phyloP scores from a whole-genome alignment of 35 echinoderm and acorn worm genomes.

The Holothuria glaberrima region DNA sequence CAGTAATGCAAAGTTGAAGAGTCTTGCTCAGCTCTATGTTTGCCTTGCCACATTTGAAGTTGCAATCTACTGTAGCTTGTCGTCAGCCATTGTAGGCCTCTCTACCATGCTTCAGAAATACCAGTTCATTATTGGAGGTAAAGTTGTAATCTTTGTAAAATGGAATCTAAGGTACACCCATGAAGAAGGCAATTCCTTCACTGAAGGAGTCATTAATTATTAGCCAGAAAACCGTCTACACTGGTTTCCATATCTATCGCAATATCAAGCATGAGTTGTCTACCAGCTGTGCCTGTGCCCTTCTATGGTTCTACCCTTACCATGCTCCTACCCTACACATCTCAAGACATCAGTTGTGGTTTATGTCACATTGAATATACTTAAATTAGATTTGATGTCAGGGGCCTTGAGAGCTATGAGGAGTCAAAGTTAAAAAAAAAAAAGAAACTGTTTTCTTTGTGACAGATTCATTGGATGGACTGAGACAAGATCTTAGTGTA shows the following conservation, averaged over 20 bases:
- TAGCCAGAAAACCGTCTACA: background rate
- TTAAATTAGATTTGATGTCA: background rate
- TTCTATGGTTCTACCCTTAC: too few relatives aligned
- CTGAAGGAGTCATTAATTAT: background rate
- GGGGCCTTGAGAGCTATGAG: too few relatives aligned
- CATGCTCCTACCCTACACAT: too few relatives aligned
- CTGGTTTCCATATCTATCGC: background rate
- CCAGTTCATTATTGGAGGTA: constrained; percentile 36
- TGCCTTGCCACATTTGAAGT: constrained; percentile 20
- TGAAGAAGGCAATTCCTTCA: background rate
- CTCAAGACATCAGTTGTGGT: background rate
- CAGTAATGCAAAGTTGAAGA: background rate
- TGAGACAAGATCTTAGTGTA: background rate
- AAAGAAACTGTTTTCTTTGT: background rate
- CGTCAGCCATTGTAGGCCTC: background rate
- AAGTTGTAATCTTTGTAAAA: background rate
- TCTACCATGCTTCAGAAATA: constrained; percentile 35
- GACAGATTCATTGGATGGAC: constrained; percentile 4
- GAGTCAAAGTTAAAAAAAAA: too few relatives aligned
- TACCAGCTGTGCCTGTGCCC: too few relatives aligned
- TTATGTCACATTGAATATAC: background rate
- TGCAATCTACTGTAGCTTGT: background rate
- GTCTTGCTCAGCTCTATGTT: constrained; percentile 7
- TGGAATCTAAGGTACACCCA: background rate
- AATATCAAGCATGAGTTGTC: too few relatives aligned